A percentile compares a stretch with the other conserved stretches of the same genome.
phyloP scores from a whole-genome alignment of 2,797 vertebrate genomes.

The Channa striata region DNA sequence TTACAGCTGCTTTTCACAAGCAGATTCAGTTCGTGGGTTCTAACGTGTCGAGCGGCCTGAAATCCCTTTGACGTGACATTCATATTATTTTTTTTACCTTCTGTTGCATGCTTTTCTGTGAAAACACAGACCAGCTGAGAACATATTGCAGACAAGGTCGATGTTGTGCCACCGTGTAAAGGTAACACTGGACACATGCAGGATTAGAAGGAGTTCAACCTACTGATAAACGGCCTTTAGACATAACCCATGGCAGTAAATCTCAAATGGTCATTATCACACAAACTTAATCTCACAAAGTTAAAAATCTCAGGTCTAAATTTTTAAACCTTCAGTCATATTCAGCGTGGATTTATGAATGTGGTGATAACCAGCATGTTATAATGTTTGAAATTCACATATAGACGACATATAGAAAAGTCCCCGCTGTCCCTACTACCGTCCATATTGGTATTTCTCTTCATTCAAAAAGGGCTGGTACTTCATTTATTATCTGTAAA shows the following conservation, averaged over 20 bases:
- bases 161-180: conserved; percentile 1
- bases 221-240: conserved; percentile 21
- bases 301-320: conserved; percentile 83
- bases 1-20: neutral
- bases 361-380: conserved; percentile 66
- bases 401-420: conserved; percentile 16
- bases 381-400: conserved; percentile 40
- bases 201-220: conserved; percentile 21
- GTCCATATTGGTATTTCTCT: conserved; percentile 41
- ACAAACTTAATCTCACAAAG: conserved; percentile 37
- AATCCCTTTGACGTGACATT: conserved; percentile 11
- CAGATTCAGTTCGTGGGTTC: conserved; percentile 7
- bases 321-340: conserved; percentile 50
- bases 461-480: conserved; percentile 76
- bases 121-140: conserved; percentile 9
- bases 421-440: conserved; percentile 24
- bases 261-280: conserved; percentile 30
- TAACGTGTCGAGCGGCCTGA: conserved; percentile 20
- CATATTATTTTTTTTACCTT: neutral
- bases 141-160: neutral
- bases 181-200: conserved; percentile 15
- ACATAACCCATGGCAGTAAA: conserved; percentile 24
- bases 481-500: conserved; percentile 51
- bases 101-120: neutral
- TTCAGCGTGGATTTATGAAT: conserved; percentile 71